phyloP scores from a whole-genome alignment of 2,113 vertebrate genomes.

The Notechis scutatus region DNA sequence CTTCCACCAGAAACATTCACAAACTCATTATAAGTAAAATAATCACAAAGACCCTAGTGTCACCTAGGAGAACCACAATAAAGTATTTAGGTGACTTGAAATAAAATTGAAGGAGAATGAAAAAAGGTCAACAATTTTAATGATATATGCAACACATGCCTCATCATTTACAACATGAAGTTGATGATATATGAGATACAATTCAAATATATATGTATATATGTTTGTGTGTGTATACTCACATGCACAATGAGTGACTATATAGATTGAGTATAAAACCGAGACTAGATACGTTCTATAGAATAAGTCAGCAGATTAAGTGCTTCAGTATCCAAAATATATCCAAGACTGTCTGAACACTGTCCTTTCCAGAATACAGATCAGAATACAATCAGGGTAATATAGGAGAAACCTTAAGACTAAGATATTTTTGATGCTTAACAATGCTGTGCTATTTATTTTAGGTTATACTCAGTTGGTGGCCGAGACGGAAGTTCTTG shows the following conservation, averaged over 20 bases:
- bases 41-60: neutral
- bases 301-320: neutral
- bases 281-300: neutral
- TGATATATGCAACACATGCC: neutral
- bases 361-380: neutral
- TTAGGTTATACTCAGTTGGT: slow-evolving; percentile 78
- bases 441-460: slow-evolving; percentile 30
- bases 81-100: neutral
- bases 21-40: neutral
- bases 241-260: neutral
- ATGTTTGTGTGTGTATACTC: neutral
- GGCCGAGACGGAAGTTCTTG: slow-evolving; percentile 79
- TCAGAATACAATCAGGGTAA: neutral
- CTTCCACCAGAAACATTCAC: neutral
- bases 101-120: neutral
- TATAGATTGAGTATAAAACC: neutral
- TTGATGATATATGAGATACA: neutral
- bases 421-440: slow-evolving; percentile 10
- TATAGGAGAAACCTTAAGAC: neutral
- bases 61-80: neutral
- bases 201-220: neutral
- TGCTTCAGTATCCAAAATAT: neutral
- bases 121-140: neutral
- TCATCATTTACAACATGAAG: neutral
- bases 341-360: neutral